Evolutionary conservation across 2,888 invertebrate genomes (phyloP), one percentile per base, ranked within the genome.

Genomic region (Gastrophysa polygoni): DNA sequence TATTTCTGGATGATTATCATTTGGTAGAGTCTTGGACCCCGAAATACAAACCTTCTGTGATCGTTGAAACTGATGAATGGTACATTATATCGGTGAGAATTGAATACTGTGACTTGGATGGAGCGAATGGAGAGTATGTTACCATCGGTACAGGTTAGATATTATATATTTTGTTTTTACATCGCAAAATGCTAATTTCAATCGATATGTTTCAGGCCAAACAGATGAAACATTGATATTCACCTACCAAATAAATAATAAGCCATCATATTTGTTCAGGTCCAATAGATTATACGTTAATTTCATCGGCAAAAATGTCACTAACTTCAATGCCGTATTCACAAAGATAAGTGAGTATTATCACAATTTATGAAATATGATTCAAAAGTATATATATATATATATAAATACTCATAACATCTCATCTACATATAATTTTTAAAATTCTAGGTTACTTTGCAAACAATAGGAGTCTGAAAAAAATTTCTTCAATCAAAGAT

Each of bases 261-360:
- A 58, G 11, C 66, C 67, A 10, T 51, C 63, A n/a, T 68, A 68
- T 54, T 47, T 72, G 5, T 72, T 60, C 32, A 69, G 69, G 43
- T 64, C 21, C 17, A 61, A 70, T 50, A 44, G 56, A 49, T 7
- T 72, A 18, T 24, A 58, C 16, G 69, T 55, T 10, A 16, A 57
- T 2, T 72, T 68, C 44, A 24, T 47, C 28, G 69, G 64, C 17
- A 64, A 57, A 11, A 48, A 56, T 18, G 6, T 46, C n/a, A 67
- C 63, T 46, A 64, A 51, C 18, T 64, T 72, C 38, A 57, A 57
- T 10, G 60, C 67, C 7, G 5, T 59, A 21, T 72, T 72, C 38
- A 64, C 63, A 1, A 48, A 68, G 63, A 29, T 63, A 29, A 71
- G 71, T 69, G 64, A 63, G 70, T 64, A 29, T n/a, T 38, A 38